Percentiles rank a stretch among this genome's conserved stretches.
Evolutionary conservation across 2,113 vertebrate species (phyloP).

Genomic region (Aspiorhynchus laticeps): DNA sequence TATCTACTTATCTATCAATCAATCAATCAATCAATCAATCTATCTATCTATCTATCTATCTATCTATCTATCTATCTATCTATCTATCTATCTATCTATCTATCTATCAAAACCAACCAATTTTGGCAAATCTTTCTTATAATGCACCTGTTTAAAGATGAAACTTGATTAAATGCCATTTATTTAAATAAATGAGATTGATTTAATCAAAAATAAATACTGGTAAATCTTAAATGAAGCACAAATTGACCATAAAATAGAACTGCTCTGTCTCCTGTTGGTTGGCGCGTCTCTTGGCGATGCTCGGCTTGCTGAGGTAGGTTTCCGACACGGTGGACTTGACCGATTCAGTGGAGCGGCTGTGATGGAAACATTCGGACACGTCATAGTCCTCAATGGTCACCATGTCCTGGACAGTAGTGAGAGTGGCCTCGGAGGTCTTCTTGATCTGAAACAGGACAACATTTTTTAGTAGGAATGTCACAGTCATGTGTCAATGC

Average conservation of each 20-base stretch:
- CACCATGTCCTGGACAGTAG: conserved; percentile 98
- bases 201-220: background rate
- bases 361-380: conserved; percentile 98
- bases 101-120: too few species aligned
- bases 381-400: conserved; percentile 98
- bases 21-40: too few species aligned
- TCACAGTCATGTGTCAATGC: background rate
- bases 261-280: conserved; percentile 98
- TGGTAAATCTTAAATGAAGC: background rate
- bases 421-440: conserved; percentile 94
- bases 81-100: too few species aligned
- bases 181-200: background rate
- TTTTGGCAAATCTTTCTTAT: background rate
- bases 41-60: too few species aligned
- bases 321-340: conserved; percentile 96
- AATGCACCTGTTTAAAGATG: background rate
- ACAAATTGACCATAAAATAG: conserved; percentile 91
- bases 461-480: background rate
- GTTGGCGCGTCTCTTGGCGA: conserved; percentile 95
- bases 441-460: conserved; percentile 87
- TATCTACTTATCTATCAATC: too few species aligned
- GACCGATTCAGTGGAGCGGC: conserved; percentile 95
- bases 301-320: conserved; percentile 97
- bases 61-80: too few species aligned
- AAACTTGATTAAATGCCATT: background rate